Evolutionary conservation across 2,888 invertebrate genomes (phyloP).

Genomic region (Drosophila recens): DNA sequence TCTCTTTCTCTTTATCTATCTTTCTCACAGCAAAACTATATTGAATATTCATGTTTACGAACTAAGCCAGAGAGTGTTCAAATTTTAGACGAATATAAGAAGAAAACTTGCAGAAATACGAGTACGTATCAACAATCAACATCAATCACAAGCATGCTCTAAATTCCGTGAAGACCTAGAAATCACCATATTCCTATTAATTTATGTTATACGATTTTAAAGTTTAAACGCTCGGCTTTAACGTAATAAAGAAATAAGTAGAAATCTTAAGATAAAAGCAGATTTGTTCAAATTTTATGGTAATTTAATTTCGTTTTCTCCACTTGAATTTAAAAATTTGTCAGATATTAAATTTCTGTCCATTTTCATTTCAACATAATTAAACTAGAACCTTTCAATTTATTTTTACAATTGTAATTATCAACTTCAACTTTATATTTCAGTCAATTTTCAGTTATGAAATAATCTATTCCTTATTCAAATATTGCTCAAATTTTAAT

Average conservation of each 20-base stretch:
- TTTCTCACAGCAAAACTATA: constrained; percentile 53
- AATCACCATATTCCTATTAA: background rate
- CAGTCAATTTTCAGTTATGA: too few species aligned
- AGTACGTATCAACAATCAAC: constrained; percentile 28
- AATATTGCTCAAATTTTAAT: too few species aligned
- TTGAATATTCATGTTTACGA: constrained; percentile 47
- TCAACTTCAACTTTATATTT: too few species aligned
- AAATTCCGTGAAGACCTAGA: constrained; percentile 14
- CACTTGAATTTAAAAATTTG: background rate
- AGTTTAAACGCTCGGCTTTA: background rate
- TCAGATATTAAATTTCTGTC: background rate
- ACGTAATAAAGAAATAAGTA: background rate
- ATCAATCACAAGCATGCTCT: constrained; percentile 35
- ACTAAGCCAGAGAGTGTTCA: constrained; percentile 72
- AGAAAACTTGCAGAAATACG: too few species aligned
- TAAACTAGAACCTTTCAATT: too few species aligned
- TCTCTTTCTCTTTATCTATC: background rate
- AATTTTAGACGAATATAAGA: constrained; percentile 29
- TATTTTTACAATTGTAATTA: too few species aligned
- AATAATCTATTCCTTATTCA: too few species aligned
- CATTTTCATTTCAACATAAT: background rate
- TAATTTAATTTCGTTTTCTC: background rate
- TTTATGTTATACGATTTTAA: too few species aligned
- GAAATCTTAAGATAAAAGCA: too few species aligned
- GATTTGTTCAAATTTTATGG: too few species aligned